Base-by-base conservation (phyloP, 2,888 invertebrate species). In the Mythimna albipuncta region DNA sequence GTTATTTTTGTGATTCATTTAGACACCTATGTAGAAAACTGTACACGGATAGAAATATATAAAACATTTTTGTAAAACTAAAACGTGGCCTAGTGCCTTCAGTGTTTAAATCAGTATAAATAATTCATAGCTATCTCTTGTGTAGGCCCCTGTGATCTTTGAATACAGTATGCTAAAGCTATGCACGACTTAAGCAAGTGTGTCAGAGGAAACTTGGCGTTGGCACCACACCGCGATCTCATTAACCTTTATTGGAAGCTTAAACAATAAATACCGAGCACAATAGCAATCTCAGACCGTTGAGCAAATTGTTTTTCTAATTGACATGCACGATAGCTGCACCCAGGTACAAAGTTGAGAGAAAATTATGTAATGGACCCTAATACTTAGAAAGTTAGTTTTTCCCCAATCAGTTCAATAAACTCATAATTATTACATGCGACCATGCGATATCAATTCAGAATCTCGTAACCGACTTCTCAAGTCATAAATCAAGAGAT, bases 181-280 rank as follows among this genome's bases (percentile, higher is more conserved):
- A 67, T 79, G 68, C 74, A 73, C 26, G 26, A 59, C 54, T 75
- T 64, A 58, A 59, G 63, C 50, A 65, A 83, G 69, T 83, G 64
- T 69, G 70, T 72, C 73, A 75, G 50, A n/a, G 64, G 73, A 81
- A 85, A 85, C 69, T 71, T 72, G 61, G 55, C 57, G 59, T 74
- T 70, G 72, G 70, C 75, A 81, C 55, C 32, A 13, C 62, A 69
- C 64, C 54, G 47, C 35, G 55, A 75, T 72, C 81, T 65, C 81
- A 66, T 84, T 85, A 85, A 73, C 81, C 84, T 78, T 75, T 81
- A 79, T 72, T 74, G 77, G 79, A 75, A 72, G 67, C 72, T 63
- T 26, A 73, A 68, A 73, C 77, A 76, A 74, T 76, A 83, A 76
- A 75, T 70, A 74, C 35, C 3, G 55, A 68, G 13, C 10, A 69